Percentiles rank a stretch among this genome's conserved stretches.
Conservation (phyloP, 35 echinoderm and acorn worm genomes). For the Amphiura filiformis region DNA sequence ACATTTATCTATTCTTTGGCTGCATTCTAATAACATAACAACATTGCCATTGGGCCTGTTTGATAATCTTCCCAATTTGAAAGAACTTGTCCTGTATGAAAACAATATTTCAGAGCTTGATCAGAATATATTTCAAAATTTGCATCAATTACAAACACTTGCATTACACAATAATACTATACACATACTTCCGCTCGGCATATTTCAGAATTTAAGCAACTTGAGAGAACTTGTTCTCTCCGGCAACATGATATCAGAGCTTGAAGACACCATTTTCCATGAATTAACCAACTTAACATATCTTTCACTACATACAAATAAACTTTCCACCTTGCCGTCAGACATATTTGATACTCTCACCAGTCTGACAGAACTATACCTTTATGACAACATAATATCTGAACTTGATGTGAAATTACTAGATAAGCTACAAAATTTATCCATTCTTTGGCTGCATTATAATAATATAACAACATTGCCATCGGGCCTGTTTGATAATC, state of each 20-base stretch:
- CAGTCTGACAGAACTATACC: neutral
- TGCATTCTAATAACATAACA: neutral
- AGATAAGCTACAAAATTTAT: neutral
- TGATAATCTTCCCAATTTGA: neutral
- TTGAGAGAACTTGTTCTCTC: neutral
- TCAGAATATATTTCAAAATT: neutral
- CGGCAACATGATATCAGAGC: neutral
- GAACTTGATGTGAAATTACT: neutral
- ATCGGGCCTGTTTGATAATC: neutral
- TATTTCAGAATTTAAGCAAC: neutral
- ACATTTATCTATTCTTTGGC: neutral
- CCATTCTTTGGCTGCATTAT: neutral
- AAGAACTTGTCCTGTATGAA: neutral
- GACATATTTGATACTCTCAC: neutral
- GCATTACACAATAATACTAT: neutral
- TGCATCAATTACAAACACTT: neutral
- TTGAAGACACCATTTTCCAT: neutral
- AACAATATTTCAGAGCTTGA: neutral
- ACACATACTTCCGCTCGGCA: neutral
- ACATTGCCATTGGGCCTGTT: neutral
- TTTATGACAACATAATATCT: neutral
- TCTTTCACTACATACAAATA: neutral
- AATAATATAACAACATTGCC: neutral
- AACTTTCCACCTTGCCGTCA: neutral
- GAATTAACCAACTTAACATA: neutral